Conservation (phyloP, 1,140 invertebrate genomes). For the Drosophila kanapiae region DNA sequence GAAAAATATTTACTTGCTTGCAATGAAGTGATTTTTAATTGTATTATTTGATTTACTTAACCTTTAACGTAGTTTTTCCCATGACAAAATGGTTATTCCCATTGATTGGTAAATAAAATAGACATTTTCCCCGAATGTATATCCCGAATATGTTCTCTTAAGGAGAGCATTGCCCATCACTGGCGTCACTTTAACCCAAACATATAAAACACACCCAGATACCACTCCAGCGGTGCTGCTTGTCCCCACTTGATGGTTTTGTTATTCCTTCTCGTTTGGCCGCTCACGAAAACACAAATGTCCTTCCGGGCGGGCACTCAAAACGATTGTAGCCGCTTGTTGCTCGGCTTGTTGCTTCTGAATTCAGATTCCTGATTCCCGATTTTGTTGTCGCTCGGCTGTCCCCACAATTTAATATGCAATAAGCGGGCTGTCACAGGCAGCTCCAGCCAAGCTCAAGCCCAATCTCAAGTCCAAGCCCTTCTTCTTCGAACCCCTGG, state of each 20-base stretch:
- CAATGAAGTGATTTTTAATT: fast-evolving
- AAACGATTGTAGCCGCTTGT: constrained; percentile 54
- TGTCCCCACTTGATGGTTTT: constrained; percentile 35
- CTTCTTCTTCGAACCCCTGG: neutral
- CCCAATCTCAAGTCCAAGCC: constrained; percentile 6
- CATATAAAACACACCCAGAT: neutral
- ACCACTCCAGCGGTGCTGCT: neutral
- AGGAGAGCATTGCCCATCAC: constrained; percentile 18
- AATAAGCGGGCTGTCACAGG: constrained; percentile 76
- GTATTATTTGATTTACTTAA: neutral
- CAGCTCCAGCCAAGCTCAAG: constrained; percentile 23
- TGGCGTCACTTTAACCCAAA: constrained; percentile 23
- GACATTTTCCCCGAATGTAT: neutral
- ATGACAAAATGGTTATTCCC: too few relatives aligned
- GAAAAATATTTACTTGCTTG: neutral
- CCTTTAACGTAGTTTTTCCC: too few relatives aligned
- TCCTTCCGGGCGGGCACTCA: constrained; percentile 60
- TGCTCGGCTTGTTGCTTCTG: constrained; percentile 26
- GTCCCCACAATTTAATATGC: constrained; percentile 64
- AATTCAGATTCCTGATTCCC: constrained; percentile 30
- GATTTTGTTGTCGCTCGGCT: constrained; percentile 43
- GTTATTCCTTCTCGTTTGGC: constrained; percentile 31
- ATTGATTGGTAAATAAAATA: constrained; percentile 2
- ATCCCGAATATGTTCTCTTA: neutral
- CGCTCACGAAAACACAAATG: constrained; percentile 42